Base-by-base conservation (phyloP, 1,140 invertebrate species). In the Brachystomella parvula region DNA sequence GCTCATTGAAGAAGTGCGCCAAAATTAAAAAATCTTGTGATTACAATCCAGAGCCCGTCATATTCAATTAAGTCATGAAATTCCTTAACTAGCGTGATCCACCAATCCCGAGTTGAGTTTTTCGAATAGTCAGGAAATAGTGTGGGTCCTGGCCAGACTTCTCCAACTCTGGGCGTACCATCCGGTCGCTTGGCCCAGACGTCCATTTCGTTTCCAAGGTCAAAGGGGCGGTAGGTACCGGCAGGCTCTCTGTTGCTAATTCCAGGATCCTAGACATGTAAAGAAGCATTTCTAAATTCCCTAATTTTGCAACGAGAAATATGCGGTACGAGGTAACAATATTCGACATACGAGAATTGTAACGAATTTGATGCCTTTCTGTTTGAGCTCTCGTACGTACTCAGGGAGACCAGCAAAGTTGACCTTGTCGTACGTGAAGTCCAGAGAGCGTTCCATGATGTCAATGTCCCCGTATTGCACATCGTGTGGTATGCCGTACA, bases 391-490 rank as follows among this genome's bases (percentile, higher is more conserved):
- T 47, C 75, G 61, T 30, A 81, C 76, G 57, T 79, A 80, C 2
- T 76, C 70, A 21, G 77, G 75, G 9, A 82, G 73, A 28, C 76
- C 78, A 6, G 62, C 65, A 71, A 79, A 82, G 30, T 76, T 76
- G 1, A 70, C 71, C 1, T 67, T 58, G 69, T 81, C 78, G 32
- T 78, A 74, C 0, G 83, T 84, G 72, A 84, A 84, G 72, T 81
- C 81, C 47, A 77, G 77, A 64, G 75, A 74, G 32, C 76, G 72
- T 39, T 75, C 69, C 75, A 79, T 77, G 63, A 74, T 75, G 62
- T 76, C 75, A 57, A 76, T 76, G 47, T 76, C 75, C n/a, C 76
- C 77, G 67, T 78, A 81, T 74, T 83, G 81, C 0, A 81, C 80
- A 75, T 83, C 82, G 78, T 81, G 39, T 24, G 58, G 58, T n/a